A percentile compares a stretch with the other conserved stretches of the same genome.
phyloP scores from a whole-genome alignment of 2,888 invertebrate species.

The Spisula solida region DNA sequence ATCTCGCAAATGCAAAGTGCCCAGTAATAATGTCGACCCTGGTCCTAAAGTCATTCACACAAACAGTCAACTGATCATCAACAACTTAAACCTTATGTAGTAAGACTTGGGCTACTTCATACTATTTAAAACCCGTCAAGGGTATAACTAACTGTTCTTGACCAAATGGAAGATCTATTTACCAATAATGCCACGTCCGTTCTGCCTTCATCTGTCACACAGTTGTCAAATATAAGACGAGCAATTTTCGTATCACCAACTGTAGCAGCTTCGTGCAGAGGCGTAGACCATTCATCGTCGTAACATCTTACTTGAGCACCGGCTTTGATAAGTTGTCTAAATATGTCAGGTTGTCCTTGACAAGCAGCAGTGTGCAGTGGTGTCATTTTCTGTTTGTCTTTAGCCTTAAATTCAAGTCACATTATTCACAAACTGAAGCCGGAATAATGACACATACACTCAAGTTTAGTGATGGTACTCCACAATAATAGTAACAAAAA shows the following conservation, averaged over 20 bases:
- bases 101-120: too few species aligned
- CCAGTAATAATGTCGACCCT: too few species aligned
- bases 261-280: slow-evolving; percentile 66
- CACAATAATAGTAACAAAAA: background rate
- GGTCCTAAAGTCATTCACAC: too few species aligned
- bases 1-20: too few species aligned
- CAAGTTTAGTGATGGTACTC: background rate
- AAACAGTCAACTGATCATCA: too few species aligned
- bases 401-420: slow-evolving; percentile 38
- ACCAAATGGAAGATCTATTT: background rate
- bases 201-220: slow-evolving; percentile 21
- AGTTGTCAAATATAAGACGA: slow-evolving; percentile 61
- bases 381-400: slow-evolving; percentile 67
- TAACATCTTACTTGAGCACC: slow-evolving; percentile 57
- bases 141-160: too few species aligned
- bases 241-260: slow-evolving; percentile 58
- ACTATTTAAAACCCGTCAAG: too few species aligned
- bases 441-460: background rate
- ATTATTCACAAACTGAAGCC: background rate
- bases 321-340: slow-evolving; percentile 55
- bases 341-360: slow-evolving; percentile 61
- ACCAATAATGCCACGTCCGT: slow-evolving; percentile 23
- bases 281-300: slow-evolving; percentile 65
- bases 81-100: too few species aligned
- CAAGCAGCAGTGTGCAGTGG: slow-evolving; percentile 67